A percentile compares a stretch with the other conserved stretches of the same genome.
Conservation (phyloP, 2,113 vertebrate species). For the Sylvietta virens region DNA sequence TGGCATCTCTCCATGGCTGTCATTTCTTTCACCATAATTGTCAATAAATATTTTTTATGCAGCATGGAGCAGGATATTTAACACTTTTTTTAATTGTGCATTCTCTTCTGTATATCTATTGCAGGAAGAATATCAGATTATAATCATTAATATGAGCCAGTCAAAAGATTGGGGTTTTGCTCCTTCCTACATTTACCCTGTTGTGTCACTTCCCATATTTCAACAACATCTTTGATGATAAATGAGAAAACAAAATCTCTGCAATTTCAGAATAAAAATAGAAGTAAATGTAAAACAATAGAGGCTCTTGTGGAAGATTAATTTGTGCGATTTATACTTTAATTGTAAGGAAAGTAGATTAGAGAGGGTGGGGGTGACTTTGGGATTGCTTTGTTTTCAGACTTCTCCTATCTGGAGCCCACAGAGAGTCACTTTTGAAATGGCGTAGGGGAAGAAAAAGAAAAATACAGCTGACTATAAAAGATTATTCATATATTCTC, state of each 20-base stretch:
- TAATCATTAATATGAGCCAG: background rate
- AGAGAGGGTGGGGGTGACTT: background rate
- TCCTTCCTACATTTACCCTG: background rate
- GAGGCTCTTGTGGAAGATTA: background rate
- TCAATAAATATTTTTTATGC: background rate
- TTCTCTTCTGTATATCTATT: background rate
- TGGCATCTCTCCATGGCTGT: background rate
- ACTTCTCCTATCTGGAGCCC: background rate
- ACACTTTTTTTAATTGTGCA: background rate
- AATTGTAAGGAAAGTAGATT: background rate
- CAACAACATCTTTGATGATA: background rate
- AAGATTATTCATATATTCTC: background rate
- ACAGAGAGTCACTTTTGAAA: background rate
- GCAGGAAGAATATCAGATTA: background rate
- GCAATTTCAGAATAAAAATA: background rate
- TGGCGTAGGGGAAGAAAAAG: background rate
- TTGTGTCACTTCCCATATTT: background rate
- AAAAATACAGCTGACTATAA: background rate
- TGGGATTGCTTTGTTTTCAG: background rate
- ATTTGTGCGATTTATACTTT: background rate
- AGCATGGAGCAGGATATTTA: background rate
- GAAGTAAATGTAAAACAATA: background rate
- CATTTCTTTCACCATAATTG: background rate
- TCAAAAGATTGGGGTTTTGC: background rate
- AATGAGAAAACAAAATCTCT: background rate